Evolutionary conservation across 2,113 vertebrate genomes (phyloP), one percentile per base, ranked within the genome.

Genomic region (Hippocampus mohnikei): DNA sequence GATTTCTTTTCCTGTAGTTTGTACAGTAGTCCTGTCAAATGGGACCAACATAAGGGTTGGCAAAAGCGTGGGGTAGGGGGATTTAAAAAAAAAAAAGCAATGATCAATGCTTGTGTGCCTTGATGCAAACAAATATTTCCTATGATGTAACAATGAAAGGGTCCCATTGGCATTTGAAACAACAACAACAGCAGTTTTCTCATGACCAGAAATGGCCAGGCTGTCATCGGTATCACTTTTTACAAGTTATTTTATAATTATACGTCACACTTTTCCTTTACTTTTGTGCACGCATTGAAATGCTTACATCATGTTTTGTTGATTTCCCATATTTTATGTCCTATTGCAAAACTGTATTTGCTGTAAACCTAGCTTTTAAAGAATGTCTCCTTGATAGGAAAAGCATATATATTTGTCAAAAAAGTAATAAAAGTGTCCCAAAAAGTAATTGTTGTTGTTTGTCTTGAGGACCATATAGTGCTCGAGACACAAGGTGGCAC

Each of bases 391-490:
- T 86, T 74, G 48, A 76, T 82, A 87, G 87, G 87, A 83, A 88
- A 90, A 85, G 76, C 83, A 90, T 91, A 91, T 93, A 92, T 93
- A 92, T 93, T 92, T 93, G 92, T 92, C 91, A 91, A 91, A 93
- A 92, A 93, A 91, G 81, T 81, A 92, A 90, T 89, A 90, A 92
- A 91, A 91, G 76, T 60, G 73, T 88, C 79, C 73, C 84, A 91
- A 91, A 90, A 83, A 89, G 83, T 11, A 40, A 21, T 72, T 69
- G 33, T 74, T 65, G 11, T 59, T 3, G n/a, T 48, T 37, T 48
- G 52, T 53, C 20, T 12, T 61, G 16, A 5, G 1, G 15, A 41
- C 8, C 12, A 8, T 9, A 23, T 58, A 59, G 10, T 2, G 50
- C 64, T 40, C 0, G 6, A 4, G 59, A 70, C 91, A 88, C 85